Conservation (phyloP, 2,888 invertebrate genomes). For the Yponomeuta sedellus region DNA sequence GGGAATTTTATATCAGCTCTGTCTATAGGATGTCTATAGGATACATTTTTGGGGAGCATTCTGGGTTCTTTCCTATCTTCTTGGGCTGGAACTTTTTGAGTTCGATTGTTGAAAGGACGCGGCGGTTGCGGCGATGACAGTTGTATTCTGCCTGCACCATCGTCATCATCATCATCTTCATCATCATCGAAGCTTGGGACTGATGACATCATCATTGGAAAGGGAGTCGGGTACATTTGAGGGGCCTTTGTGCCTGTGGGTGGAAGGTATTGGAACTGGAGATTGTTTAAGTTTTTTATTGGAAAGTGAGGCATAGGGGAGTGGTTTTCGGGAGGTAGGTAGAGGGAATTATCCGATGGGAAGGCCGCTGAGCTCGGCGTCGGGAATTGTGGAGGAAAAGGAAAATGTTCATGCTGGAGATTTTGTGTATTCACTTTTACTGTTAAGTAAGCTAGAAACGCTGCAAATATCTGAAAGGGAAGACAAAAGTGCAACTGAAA, state of each 20-base stretch:
- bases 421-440: constrained; percentile 39
- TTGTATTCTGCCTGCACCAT: constrained; percentile 28
- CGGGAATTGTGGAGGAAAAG: constrained; percentile 55
- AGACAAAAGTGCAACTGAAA: constrained; percentile 23
- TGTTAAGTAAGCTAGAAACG: constrained; percentile 39
- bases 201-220: constrained; percentile 49
- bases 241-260: constrained; percentile 53
- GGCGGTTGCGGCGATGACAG: constrained; percentile 28
- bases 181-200: constrained; percentile 42
- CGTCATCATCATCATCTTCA: constrained; percentile 37
- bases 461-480: constrained; percentile 56
- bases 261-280: constrained; percentile 54
- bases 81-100: constrained; percentile 21
- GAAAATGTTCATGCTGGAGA: constrained; percentile 44
- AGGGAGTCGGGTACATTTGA: constrained; percentile 45
- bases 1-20: constrained; percentile 51
- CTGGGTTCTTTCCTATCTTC: constrained; percentile 42
- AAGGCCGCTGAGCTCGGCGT: constrained; percentile 39
- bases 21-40: constrained; percentile 46
- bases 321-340: constrained; percentile 59
- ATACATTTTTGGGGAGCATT: constrained; percentile 33
- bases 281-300: constrained; percentile 49
- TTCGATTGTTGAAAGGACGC: constrained; percentile 37
- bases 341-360: constrained; percentile 53
- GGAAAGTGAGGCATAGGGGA: constrained; percentile 52